Conservation (phyloP, 1,140 invertebrate genomes). For the Heterodera schachtii region DNA sequence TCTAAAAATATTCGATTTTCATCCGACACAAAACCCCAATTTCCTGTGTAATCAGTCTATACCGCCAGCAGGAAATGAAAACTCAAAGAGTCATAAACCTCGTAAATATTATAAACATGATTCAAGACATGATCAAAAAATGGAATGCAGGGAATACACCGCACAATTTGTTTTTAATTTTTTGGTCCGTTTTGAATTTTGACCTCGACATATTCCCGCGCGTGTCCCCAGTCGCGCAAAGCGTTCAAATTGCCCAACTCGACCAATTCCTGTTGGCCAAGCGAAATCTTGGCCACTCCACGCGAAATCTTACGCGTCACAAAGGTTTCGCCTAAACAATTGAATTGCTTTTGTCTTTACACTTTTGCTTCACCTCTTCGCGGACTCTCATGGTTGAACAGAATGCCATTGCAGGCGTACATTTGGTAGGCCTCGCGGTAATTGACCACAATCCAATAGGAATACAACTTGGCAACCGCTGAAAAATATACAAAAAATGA, state of each 20-base stretch:
- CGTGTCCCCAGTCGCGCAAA: slow-evolving; percentile 97
- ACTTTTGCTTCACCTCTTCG: slow-evolving; percentile 74
- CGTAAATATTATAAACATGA: too few species aligned
- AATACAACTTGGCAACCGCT: slow-evolving; percentile 98
- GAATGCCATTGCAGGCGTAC: slow-evolving; percentile 96
- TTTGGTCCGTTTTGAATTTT: slow-evolving; percentile 8
- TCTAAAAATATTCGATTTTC: too few species aligned
- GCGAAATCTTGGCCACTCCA: slow-evolving; percentile 72
- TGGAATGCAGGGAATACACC: too few species aligned
- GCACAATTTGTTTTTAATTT: too few species aligned
- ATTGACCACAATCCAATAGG: slow-evolving; percentile 97
- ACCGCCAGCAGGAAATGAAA: background rate
- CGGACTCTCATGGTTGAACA: slow-evolving; percentile 99
- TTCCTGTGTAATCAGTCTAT: background rate
- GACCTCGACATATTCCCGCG: slow-evolving; percentile 95
- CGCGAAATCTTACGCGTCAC: slow-evolving; percentile 97
- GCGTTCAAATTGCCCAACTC: slow-evolving; percentile 95
- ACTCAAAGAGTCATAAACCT: too few species aligned
- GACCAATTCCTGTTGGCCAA: slow-evolving; percentile 80
- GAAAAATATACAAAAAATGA: slow-evolving; percentile 30
- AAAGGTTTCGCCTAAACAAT: slow-evolving; percentile 81
- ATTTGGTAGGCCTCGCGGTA: slow-evolving; percentile 97
- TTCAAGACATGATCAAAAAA: too few species aligned
- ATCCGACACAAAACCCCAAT: too few species aligned
- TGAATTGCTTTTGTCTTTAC: slow-evolving; percentile 10